Evolutionary conservation across 2,113 vertebrate genomes (phyloP).

Genomic region (Galeopterus variegatus): DNA sequence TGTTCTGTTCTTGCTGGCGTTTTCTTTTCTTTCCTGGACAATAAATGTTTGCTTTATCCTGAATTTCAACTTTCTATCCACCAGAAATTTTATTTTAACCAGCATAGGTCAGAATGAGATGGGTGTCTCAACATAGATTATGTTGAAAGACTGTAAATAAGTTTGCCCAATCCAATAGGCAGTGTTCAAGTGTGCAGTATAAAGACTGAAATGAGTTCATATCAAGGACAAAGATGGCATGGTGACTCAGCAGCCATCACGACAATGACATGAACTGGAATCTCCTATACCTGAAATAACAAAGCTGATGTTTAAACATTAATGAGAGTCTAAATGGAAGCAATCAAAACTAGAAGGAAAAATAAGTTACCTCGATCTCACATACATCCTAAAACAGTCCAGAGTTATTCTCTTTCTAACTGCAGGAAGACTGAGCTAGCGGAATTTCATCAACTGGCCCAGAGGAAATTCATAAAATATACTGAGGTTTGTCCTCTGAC

Average conservation of each 20-base stretch:
- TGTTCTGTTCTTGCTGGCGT: not conserved
- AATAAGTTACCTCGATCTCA: not conserved
- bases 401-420: not conserved
- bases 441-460: accelerated
- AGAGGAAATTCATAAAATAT: accelerated
- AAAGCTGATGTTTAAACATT: not conserved
- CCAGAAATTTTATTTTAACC: not conserved
- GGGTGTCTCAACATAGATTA: no score
- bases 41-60: not conserved
- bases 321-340: not conserved
- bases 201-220: accelerated
- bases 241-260: not conserved
- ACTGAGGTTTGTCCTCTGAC: not conserved
- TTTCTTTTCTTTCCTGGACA: not conserved
- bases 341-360: not conserved
- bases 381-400: not conserved
- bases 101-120: not conserved
- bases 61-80: not conserved
- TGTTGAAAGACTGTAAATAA: not conserved
- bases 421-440: not conserved
- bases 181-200: accelerated
- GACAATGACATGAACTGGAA: accelerated
- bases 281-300: not conserved
- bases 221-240: not conserved
- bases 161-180: accelerated